Conservation (phyloP, 2,797 vertebrate genomes). For the Hypotaenidia philippensis region DNA sequence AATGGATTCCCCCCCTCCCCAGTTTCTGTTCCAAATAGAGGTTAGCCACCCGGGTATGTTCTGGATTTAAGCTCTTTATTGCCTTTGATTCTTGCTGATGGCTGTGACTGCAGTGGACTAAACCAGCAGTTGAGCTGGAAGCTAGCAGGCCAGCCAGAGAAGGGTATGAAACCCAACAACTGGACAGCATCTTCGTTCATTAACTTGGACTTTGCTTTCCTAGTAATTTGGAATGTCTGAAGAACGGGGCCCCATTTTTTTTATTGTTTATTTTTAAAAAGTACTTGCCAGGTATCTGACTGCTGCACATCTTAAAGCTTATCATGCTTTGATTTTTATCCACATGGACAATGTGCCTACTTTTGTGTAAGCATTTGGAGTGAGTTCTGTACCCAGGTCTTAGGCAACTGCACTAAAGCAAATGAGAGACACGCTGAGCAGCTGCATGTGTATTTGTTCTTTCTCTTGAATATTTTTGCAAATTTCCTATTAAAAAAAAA, state of each 20-base stretch:
- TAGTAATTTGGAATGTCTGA: background rate
- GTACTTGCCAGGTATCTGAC: background rate
- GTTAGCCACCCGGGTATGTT: background rate
- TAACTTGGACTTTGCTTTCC: conserved; percentile 1
- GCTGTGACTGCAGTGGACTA: background rate
- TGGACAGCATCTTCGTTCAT: background rate
- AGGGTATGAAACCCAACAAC: background rate
- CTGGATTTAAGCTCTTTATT: background rate
- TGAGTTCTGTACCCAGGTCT: background rate
- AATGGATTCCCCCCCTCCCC: background rate
- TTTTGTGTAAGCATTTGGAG: background rate
- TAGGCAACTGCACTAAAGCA: background rate
- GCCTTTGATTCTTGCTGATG: background rate
- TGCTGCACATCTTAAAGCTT: background rate
- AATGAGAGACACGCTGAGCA: background rate
- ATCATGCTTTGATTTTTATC: background rate
- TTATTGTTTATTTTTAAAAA: background rate
- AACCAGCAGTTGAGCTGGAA: background rate
- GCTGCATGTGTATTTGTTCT: background rate
- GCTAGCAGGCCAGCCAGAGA: background rate
- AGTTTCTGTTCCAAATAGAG: background rate
- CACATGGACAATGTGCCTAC: background rate
- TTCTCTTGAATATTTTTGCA: background rate
- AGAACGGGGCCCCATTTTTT: fast-evolving
- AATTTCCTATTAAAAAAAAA: background rate